Evolutionary conservation across 2,797 vertebrate species (phyloP).

Genomic region (Rhincodon typus): DNA sequence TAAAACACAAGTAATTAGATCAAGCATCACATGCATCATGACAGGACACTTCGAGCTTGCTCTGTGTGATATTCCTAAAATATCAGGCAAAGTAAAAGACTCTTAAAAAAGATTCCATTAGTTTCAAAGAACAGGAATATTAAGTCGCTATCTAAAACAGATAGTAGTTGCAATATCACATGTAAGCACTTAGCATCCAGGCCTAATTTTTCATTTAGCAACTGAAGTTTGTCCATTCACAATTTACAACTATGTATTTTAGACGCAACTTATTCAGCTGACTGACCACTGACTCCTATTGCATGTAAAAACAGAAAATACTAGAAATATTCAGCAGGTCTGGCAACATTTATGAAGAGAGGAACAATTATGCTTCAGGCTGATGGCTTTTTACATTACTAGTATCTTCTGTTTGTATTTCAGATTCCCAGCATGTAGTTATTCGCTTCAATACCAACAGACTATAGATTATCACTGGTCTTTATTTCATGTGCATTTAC

Average conservation of each 20-base stretch:
- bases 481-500: no score
- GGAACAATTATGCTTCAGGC: neutral
- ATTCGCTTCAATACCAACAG: neutral
- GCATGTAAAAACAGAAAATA: neutral
- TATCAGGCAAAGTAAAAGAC: neutral
- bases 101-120: neutral
- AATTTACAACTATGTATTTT: neutral
- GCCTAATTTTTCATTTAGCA: neutral
- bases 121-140: neutral
- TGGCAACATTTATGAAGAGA: neutral
- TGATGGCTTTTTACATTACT: neutral
- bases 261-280: neutral
- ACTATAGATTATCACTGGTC: neutral
- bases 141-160: neutral
- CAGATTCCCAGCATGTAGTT: neutral
- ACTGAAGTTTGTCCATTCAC: neutral
- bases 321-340: neutral
- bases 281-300: neutral
- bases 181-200: neutral
- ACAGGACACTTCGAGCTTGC: neutral
- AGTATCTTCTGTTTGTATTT: neutral
- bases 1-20: slow-evolving; percentile 22
- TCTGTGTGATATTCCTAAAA: neutral
- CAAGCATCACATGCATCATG: neutral
- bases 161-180: neutral